phyloP scores from a whole-genome alignment of 2,888 invertebrate species.

The Yponomeuta plumbellus region DNA sequence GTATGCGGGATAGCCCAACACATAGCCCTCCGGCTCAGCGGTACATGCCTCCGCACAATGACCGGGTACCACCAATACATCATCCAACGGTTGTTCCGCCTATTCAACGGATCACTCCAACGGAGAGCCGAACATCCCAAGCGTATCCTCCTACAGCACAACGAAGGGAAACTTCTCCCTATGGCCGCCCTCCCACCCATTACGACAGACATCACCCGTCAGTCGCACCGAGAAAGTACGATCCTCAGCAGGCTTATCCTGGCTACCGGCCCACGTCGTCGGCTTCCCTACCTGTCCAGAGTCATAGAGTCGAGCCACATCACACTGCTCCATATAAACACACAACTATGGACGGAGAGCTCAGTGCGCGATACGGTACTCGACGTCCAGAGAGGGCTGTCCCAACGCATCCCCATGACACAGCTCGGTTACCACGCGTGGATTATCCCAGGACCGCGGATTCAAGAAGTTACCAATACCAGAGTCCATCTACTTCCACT shows the following conservation, averaged over 20 bases:
- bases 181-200: conserved; percentile 44
- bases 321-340: conserved; percentile 56
- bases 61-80: conserved; percentile 68
- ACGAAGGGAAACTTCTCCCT: conserved; percentile 56
- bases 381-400: conserved; percentile 53
- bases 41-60: conserved; percentile 56
- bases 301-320: conserved; percentile 54
- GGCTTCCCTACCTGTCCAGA: conserved; percentile 47
- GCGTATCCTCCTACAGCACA: conserved; percentile 49
- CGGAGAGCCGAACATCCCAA: conserved; percentile 48
- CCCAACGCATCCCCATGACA: conserved; percentile 40
- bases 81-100: conserved; percentile 51
- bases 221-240: conserved; percentile 59
- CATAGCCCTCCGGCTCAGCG: conserved; percentile 56
- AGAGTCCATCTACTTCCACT: conserved; percentile 56
- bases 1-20: conserved; percentile 50
- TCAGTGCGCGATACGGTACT: conserved; percentile 48
- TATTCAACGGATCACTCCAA: conserved; percentile 40
- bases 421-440: conserved; percentile 45
- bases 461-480: conserved; percentile 51
- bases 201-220: conserved; percentile 52
- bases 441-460: conserved; percentile 54
- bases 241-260: conserved; percentile 64
- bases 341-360: conserved; percentile 39
- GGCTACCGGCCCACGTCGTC: conserved; percentile 55